These are phyloP conservation scores for Cisticola juncidis DNA, from an alignment of 2,113 vertebrate species.

Conservation along the genomic window DNA sequence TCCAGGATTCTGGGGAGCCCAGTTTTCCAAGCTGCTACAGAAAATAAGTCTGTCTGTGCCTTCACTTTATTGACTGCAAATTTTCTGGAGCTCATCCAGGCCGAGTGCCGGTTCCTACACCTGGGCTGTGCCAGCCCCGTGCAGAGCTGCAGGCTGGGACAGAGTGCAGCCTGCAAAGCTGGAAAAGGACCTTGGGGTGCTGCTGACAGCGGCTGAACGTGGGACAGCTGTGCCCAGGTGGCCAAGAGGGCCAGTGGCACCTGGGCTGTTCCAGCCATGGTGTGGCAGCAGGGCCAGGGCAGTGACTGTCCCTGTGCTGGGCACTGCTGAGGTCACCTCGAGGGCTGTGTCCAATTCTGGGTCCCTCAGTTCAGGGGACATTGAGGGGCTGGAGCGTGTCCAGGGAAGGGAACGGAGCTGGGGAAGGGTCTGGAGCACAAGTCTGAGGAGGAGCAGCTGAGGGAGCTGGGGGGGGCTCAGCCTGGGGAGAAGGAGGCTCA, in stretches of 20 bases:
- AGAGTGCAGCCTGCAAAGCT: neutral
- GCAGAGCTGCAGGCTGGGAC: neutral
- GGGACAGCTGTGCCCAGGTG: neutral
- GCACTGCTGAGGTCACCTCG: fast-evolving
- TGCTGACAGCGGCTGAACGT: neutral
- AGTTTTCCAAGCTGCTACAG: neutral
- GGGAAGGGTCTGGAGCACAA: neutral
- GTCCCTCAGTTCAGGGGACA: fast-evolving
- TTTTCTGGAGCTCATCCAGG: neutral
- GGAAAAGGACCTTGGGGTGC: neutral
- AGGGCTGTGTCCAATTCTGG: fast-evolving
- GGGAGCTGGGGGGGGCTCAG: neutral
- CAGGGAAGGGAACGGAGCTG: fast-evolving
- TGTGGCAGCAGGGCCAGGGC: neutral
- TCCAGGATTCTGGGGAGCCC: neutral
- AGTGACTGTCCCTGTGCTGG: neutral
- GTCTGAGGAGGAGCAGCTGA: neutral
- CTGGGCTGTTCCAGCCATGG: fast-evolving
- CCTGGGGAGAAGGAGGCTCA: neutral
- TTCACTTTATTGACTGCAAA: neutral
- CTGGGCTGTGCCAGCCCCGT: fast-evolving
- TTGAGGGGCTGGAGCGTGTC: fast-evolving
- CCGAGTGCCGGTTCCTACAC: fast-evolving
- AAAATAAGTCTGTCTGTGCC: neutral
- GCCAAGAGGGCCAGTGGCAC: neutral